Conservation (phyloP, 2,797 vertebrate species). For the Gymnoscopelus microlampas region DNA sequence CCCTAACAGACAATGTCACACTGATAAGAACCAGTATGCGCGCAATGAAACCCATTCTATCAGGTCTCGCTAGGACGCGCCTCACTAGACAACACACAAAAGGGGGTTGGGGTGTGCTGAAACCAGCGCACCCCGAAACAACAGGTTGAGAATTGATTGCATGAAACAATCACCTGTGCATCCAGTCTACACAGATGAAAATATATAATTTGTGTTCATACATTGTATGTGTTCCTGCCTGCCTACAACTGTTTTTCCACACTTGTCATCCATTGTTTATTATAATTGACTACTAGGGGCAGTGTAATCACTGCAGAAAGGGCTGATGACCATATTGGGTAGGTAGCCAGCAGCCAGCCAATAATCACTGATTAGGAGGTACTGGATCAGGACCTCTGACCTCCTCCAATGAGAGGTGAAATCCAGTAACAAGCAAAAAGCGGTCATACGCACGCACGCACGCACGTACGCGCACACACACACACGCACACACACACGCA, state of each 20-base stretch:
- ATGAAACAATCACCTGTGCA: no score
- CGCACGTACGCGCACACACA: background rate
- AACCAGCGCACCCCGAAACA: no score
- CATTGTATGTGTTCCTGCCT: slow-evolving; percentile 4
- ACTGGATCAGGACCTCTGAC: slow-evolving; percentile 52
- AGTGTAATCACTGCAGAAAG: slow-evolving; percentile 41
- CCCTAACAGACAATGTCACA: no score
- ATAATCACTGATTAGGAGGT: slow-evolving; percentile 65
- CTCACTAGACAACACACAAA: no score
- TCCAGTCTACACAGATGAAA: no score
- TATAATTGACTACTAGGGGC: slow-evolving; percentile 13
- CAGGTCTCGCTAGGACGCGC: no score
- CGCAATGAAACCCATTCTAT: no score
- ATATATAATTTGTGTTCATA: slow-evolving; percentile 5
- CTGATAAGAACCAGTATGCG: no score
- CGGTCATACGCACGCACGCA: slow-evolving; percentile 4
- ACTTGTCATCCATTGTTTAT: background rate
- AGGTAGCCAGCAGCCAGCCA: slow-evolving; percentile 50
- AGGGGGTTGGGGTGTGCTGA: no score
- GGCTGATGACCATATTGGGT: slow-evolving; percentile 54
- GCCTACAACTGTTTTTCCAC: no score
- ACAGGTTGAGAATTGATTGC: no score
- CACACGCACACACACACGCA: slow-evolving; percentile 22
- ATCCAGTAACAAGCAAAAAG: slow-evolving; percentile 52
- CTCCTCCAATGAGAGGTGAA: slow-evolving; percentile 49